Conservation (phyloP, 2,113 vertebrate species). For the Pangasianodon gigas region DNA sequence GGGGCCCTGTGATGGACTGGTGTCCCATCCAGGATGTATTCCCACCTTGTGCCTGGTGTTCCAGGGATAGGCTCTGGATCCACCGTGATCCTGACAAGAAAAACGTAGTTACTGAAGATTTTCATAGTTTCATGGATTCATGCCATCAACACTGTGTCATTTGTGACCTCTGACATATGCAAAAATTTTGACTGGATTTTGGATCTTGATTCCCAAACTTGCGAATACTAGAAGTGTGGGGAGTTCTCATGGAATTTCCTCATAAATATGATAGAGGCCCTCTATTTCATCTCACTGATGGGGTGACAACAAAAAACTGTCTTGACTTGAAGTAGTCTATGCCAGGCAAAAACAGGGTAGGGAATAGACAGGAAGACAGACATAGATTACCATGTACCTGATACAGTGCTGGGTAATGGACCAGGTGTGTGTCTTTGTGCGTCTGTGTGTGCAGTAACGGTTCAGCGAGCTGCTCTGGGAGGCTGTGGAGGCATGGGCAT, state of each 20-base stretch:
- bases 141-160: not conserved
- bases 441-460: conserved; percentile 24
- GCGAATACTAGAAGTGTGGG: not conserved
- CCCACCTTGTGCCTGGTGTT: not conserved
- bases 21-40: not conserved
- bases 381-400: conserved; percentile 28
- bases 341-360: not conserved
- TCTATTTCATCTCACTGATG: not conserved
- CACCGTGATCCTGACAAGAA: not conserved
- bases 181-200: not conserved
- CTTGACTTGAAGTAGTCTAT: conserved; percentile 3
- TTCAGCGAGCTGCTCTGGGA: conserved; percentile 31
- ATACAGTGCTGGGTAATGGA: conserved; percentile 43
- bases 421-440: conserved; percentile 26
- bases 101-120: not conserved
- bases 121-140: not conserved
- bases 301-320: not conserved
- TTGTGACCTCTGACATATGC: not conserved
- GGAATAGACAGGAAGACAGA: not conserved
- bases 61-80: not conserved
- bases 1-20: not conserved
- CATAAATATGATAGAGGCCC: not conserved
- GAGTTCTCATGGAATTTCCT: not conserved
- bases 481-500: conserved; percentile 36
- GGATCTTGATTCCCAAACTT: not conserved